Conservation (phyloP, 2,113 vertebrate genomes). For the Xiphophorus couchianus region DNA sequence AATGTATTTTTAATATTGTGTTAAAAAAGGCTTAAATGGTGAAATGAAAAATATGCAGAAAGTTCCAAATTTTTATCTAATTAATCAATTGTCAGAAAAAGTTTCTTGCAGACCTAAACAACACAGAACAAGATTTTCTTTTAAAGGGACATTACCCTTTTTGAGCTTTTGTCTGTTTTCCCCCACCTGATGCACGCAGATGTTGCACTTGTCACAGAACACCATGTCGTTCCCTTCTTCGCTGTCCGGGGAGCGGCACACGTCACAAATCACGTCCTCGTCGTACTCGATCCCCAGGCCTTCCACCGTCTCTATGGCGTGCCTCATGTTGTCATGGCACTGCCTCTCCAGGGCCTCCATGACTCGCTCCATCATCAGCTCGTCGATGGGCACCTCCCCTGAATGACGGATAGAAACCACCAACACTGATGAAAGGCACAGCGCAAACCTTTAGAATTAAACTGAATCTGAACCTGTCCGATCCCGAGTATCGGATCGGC, state of each 20-base stretch:
- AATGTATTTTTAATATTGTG: too few relatives aligned
- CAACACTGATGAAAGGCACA: background rate
- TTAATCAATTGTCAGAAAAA: too few relatives aligned
- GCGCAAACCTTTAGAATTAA: background rate
- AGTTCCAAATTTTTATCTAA: too few relatives aligned
- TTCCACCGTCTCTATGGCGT: constrained; percentile 96
- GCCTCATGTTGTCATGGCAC: constrained; percentile 96
- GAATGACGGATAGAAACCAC: background rate
- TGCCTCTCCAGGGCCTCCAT: constrained; percentile 93
- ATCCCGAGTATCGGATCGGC: background rate
- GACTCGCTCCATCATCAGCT: constrained; percentile 92
- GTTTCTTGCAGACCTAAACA: too few relatives aligned
- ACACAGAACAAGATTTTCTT: background rate
- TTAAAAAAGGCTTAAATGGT: too few relatives aligned
- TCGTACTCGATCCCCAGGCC: constrained; percentile 98
- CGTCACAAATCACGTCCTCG: constrained; percentile 98
- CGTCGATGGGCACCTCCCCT: constrained; percentile 89
- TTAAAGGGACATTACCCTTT: background rate
- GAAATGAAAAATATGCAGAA: too few relatives aligned
- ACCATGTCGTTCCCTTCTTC: constrained; percentile 99
- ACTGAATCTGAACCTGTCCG: background rate
- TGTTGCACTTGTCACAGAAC: constrained; percentile 98
- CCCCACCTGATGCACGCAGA: constrained; percentile 95
- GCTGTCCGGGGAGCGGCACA: constrained; percentile 96
- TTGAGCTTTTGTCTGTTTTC: background rate